phyloP scores from a whole-genome alignment of 2,797 vertebrate genomes.

The Notolepis coatsorum region DNA sequence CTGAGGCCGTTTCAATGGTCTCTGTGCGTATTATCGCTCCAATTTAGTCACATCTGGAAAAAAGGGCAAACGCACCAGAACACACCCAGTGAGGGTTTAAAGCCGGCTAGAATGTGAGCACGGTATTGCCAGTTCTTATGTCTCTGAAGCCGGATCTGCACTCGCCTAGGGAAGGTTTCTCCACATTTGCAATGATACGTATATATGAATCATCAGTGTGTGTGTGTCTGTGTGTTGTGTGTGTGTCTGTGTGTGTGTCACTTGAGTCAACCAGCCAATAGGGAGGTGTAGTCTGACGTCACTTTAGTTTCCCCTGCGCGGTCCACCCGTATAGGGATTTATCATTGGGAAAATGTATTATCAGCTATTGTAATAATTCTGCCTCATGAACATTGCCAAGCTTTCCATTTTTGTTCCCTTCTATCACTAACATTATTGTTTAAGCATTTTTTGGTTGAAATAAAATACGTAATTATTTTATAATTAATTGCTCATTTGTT shows the following conservation, averaged over 20 bases:
- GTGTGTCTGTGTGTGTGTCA: neutral
- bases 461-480: too few species aligned
- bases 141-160: neutral
- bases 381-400: too few species aligned
- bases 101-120: constrained; percentile 21
- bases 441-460: too few species aligned
- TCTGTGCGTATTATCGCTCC: too few species aligned
- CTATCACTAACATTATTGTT: too few species aligned
- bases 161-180: constrained; percentile 35
- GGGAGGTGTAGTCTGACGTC: too few species aligned
- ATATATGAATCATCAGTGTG: constrained; percentile 6
- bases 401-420: too few species aligned
- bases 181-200: constrained; percentile 64
- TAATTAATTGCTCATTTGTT: too few species aligned
- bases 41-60: neutral
- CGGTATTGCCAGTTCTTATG: constrained; percentile 40
- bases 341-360: too few species aligned
- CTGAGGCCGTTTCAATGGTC: neutral
- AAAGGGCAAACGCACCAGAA: constrained; percentile 23
- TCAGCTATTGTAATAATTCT: too few species aligned
- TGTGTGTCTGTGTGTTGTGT: constrained; percentile 40
- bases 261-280: neutral
- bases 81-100: neutral
- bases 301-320: too few species aligned
- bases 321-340: too few species aligned